Conservation (phyloP, 2,113 vertebrate genomes). For the Tragelaphus imberbis region DNA sequence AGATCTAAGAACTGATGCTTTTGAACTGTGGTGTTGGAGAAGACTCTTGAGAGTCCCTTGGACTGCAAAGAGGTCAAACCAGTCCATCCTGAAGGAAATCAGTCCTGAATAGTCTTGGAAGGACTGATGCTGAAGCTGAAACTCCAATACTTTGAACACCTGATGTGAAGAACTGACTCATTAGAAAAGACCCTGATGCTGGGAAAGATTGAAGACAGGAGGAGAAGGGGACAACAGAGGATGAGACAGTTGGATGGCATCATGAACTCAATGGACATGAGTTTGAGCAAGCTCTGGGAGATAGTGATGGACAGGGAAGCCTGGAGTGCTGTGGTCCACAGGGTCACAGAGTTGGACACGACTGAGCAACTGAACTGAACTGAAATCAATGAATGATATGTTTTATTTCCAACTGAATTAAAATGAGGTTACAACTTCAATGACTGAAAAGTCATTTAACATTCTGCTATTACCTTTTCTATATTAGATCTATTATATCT, state of each 20-base stretch:
- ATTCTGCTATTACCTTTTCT: background rate
- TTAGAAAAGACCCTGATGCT: background rate
- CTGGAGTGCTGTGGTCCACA: background rate
- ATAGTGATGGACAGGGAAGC: background rate
- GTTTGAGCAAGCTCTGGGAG: background rate
- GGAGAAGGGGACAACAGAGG: background rate
- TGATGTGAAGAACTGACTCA: too few relatives aligned
- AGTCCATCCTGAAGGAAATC: too few relatives aligned
- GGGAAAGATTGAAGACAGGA: background rate
- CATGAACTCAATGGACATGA: background rate
- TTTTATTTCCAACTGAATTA: conserved; percentile 23
- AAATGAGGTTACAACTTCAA: background rate
- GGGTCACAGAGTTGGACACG: background rate
- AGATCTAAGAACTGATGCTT: too few relatives aligned
- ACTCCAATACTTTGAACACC: too few relatives aligned
- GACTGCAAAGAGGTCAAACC: too few relatives aligned
- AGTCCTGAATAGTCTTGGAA: too few relatives aligned
- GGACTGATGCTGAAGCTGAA: too few relatives aligned
- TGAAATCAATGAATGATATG: background rate
- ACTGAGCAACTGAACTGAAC: background rate
- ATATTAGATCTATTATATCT: background rate
- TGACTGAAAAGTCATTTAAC: background rate
- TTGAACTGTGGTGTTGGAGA: too few relatives aligned
- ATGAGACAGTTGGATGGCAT: background rate
- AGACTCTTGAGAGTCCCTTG: too few relatives aligned